Conservation (phyloP, 1,140 invertebrate genomes). For the Apis cerana region DNA sequence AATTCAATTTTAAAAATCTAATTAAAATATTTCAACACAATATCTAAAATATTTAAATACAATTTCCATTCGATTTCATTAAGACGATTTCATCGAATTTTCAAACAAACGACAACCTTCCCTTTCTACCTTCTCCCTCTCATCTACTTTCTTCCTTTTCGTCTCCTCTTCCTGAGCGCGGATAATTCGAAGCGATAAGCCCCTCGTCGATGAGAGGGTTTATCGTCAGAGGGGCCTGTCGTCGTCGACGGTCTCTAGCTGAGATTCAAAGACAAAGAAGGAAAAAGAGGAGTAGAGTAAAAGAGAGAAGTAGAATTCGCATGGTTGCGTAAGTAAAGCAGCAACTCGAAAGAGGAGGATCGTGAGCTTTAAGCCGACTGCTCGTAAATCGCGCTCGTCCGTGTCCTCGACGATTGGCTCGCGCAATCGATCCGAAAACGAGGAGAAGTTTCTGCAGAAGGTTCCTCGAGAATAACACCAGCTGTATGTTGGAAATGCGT, state of each 20-base stretch:
- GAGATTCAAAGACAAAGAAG: constrained; percentile 57
- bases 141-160: background rate
- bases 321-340: constrained; percentile 50
- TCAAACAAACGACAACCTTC: background rate
- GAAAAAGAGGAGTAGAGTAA: background rate
- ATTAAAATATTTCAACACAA: no score
- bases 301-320: background rate
- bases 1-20: no score
- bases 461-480: background rate
- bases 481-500: background rate
- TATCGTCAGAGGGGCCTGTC: constrained; percentile 43
- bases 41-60: no score
- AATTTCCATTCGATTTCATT: constrained; percentile 14
- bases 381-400: constrained; percentile 68
- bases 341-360: constrained; percentile 67
- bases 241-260: constrained; percentile 14
- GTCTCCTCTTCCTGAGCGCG: constrained; percentile 6
- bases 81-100: background rate
- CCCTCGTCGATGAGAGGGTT: constrained; percentile 63
- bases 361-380: constrained; percentile 60
- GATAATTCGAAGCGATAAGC: constrained; percentile 67
- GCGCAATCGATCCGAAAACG: constrained; percentile 53
- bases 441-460: background rate
- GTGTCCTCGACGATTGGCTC: constrained; percentile 75
- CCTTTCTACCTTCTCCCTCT: background rate